These are phyloP conservation scores for Auanema sp. DNA, from an alignment of 2,888 invertebrate species.

Conservation along the genomic window DNA sequence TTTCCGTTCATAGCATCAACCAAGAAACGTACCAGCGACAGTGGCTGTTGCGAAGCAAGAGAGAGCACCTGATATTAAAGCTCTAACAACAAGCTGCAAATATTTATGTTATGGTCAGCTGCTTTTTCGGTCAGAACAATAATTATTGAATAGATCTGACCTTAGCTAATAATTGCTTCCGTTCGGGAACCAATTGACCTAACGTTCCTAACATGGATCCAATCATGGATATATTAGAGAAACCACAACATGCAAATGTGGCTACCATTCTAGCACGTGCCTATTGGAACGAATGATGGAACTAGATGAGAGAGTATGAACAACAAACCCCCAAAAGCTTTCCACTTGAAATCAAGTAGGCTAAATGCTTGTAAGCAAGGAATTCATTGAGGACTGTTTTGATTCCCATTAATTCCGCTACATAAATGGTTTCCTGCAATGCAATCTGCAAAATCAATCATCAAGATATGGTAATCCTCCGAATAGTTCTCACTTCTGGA, in stretches of 20 bases:
- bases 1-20: too few species aligned
- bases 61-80: slow-evolving; percentile 43
- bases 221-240: slow-evolving; percentile 66
- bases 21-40: slow-evolving; percentile 40
- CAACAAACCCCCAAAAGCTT: slow-evolving; percentile 17
- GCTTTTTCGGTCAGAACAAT: background rate
- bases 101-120: background rate
- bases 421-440: slow-evolving; percentile 37
- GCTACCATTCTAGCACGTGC: slow-evolving; percentile 54
- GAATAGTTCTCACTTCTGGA: slow-evolving; percentile 21
- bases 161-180: slow-evolving; percentile 39
- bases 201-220: slow-evolving; percentile 65
- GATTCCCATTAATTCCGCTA: slow-evolving; percentile 57
- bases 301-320: slow-evolving; percentile 14
- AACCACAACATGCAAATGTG: slow-evolving; percentile 67
- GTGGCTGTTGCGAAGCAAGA: slow-evolving; percentile 55
- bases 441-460: slow-evolving; percentile 16
- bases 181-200: slow-evolving; percentile 38
- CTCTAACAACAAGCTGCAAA: slow-evolving; percentile 32
- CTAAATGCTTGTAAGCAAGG: slow-evolving; percentile 52
- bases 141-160: slow-evolving; percentile 10
- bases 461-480: too few species aligned
- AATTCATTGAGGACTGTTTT: slow-evolving; percentile 61
- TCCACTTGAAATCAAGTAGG: slow-evolving; percentile 26
- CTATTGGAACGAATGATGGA: slow-evolving; percentile 7